Percentiles rank a stretch among this genome's conserved stretches.
These are phyloP conservation scores for Drosophila neocordata DNA, from an alignment of 1,140 invertebrate genomes.

Conservation along the genomic window DNA sequence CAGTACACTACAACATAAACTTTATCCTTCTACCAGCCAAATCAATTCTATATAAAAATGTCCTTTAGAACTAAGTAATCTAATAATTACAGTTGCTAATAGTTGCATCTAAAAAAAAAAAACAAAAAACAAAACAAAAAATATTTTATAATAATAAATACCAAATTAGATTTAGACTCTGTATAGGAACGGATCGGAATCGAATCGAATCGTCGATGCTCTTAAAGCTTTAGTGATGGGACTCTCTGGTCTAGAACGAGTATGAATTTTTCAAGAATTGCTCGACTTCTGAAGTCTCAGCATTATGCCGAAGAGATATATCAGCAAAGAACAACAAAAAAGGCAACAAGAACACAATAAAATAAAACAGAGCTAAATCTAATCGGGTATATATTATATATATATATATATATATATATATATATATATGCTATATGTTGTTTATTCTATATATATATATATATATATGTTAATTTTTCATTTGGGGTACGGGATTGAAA, in stretches of 20 bases:
- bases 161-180: slow-evolving; percentile 9
- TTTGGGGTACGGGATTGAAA: not conserved
- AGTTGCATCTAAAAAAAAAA: no score
- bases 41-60: not conserved
- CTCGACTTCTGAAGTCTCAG: slow-evolving; percentile 8
- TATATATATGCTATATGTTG: not conserved
- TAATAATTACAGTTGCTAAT: not conserved
- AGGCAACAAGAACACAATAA: not conserved
- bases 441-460: not conserved
- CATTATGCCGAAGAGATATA: slow-evolving; percentile 2
- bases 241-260: slow-evolving; percentile 8
- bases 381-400: not conserved
- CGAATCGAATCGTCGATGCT: not conserved
- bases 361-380: not conserved
- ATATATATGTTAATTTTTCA: not conserved
- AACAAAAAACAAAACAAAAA: no score
- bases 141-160: not conserved
- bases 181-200: not conserved
- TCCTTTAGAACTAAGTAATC: not conserved
- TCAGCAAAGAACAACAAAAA: not conserved
- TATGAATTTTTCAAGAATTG: not conserved
- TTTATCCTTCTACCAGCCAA: not conserved
- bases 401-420: not conserved
- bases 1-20: not conserved
- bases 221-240: slow-evolving; percentile 7